Conservation (phyloP, 1,140 invertebrate species). For the Drosophila funebris region DNA sequence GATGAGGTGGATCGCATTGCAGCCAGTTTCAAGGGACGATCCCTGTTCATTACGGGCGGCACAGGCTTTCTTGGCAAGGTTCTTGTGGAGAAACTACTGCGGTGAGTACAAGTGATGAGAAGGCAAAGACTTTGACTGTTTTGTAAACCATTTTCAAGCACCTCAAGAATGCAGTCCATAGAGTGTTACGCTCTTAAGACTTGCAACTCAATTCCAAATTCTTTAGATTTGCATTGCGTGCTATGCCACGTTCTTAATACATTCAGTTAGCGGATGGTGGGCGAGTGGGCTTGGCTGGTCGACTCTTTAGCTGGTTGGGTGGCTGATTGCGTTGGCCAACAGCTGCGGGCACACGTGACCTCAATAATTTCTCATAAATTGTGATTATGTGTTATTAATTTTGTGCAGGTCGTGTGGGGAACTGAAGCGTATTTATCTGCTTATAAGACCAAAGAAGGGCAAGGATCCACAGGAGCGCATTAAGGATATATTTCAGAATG, state of each 20-base stretch:
- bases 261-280: not conserved
- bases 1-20: slow-evolving; percentile 85
- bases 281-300: not conserved
- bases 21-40: slow-evolving; percentile 84
- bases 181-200: not conserved
- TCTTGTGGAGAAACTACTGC: slow-evolving; percentile 93
- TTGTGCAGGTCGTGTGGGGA: slow-evolving; percentile 85
- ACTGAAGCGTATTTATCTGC: slow-evolving; percentile 89
- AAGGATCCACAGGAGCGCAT: slow-evolving; percentile 89
- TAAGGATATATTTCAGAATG: slow-evolving; percentile 88
- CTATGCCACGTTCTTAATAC: not conserved
- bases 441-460: slow-evolving; percentile 92
- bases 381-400: slow-evolving; percentile 68
- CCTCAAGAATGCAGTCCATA: not conserved
- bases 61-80: slow-evolving; percentile 96
- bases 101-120: slow-evolving; percentile 71
- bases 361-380: slow-evolving; percentile 61
- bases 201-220: not conserved
- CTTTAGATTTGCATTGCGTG: not conserved
- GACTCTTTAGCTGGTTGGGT: not conserved
- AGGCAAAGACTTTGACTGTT: too few relatives aligned
- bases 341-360: slow-evolving; percentile 50
- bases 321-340: slow-evolving; percentile 5
- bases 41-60: slow-evolving; percentile 87
- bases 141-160: too few relatives aligned